phyloP scores from a whole-genome alignment of 2,797 vertebrate species.

The Delichon dasypus region DNA sequence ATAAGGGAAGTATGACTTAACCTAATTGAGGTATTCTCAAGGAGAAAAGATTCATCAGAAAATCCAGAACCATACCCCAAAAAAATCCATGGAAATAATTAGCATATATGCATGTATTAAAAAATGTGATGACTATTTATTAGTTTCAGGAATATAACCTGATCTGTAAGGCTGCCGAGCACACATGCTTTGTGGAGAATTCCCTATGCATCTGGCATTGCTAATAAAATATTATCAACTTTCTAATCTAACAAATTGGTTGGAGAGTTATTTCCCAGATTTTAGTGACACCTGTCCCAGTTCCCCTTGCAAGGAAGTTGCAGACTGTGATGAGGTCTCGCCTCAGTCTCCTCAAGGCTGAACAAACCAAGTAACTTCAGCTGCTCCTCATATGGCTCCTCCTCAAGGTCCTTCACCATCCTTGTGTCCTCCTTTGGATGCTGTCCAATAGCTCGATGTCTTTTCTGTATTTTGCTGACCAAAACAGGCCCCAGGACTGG shows the following conservation, averaged over 20 bases:
- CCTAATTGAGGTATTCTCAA: background rate
- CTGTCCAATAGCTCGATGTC: background rate
- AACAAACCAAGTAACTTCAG: background rate
- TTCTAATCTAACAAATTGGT: background rate
- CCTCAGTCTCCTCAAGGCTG: background rate
- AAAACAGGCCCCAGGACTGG: background rate
- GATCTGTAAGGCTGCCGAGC: background rate
- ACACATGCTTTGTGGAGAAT: background rate
- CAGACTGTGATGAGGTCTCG: accelerated
- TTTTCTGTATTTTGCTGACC: background rate
- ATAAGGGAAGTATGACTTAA: background rate
- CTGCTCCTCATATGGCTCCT: accelerated
- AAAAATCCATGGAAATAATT: background rate
- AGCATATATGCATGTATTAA: background rate
- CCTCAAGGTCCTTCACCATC: background rate
- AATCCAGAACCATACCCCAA: background rate
- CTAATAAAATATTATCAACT: background rate
- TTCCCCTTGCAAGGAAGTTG: background rate
- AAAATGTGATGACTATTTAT: background rate
- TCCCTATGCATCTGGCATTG: background rate
- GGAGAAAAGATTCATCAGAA: background rate
- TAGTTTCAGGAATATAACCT: background rate
- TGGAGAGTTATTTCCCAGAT: background rate
- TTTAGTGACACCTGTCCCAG: background rate
- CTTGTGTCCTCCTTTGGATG: accelerated